phyloP scores from a whole-genome alignment of 1,140 invertebrate genomes.

The Ips nitidus region DNA sequence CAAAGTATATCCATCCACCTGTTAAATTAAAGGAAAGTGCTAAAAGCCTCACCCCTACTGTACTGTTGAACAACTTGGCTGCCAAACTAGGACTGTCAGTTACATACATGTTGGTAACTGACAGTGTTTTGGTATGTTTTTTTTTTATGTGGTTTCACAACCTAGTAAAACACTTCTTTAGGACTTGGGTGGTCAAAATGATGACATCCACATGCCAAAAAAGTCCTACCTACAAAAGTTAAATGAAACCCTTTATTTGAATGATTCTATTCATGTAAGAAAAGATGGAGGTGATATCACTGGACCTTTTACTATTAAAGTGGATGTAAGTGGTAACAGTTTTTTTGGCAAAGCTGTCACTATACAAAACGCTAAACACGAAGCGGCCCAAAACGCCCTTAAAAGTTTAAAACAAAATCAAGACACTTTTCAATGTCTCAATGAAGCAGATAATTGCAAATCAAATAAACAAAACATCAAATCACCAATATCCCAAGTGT shows the following conservation, averaged over 20 bases:
- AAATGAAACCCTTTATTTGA: slow-evolving; percentile 37
- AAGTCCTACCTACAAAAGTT: slow-evolving; percentile 39
- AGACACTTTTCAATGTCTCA: slow-evolving; percentile 32
- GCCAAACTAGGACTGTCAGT: slow-evolving; percentile 42
- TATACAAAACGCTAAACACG: slow-evolving; percentile 43
- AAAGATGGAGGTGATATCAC: slow-evolving; percentile 33
- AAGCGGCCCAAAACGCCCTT: slow-evolving; percentile 44
- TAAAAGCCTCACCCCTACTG: slow-evolving; percentile 40
- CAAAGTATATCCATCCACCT: slow-evolving; percentile 40
- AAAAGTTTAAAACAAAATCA: slow-evolving; percentile 32
- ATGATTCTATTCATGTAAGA: slow-evolving; percentile 31
- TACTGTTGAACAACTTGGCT: slow-evolving; percentile 44
- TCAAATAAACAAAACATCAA: slow-evolving; percentile 38
- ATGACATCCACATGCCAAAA: not conserved
- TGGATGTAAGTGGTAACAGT: slow-evolving; percentile 37
- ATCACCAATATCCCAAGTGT: slow-evolving; percentile 42
- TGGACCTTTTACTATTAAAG: slow-evolving; percentile 43
- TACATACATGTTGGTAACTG: slow-evolving; percentile 31
- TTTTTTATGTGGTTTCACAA: not conserved
- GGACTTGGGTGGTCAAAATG: not conserved
- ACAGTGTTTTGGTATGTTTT: slow-evolving; percentile 27
- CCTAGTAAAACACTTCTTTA: no score
- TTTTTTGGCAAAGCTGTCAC: slow-evolving; percentile 43
- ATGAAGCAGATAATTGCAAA: slow-evolving; percentile 39
- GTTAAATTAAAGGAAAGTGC: slow-evolving; percentile 36